These are phyloP conservation scores for Masticophis lateralis DNA, from an alignment of 2,797 vertebrate genomes.

Conservation along the genomic window DNA sequence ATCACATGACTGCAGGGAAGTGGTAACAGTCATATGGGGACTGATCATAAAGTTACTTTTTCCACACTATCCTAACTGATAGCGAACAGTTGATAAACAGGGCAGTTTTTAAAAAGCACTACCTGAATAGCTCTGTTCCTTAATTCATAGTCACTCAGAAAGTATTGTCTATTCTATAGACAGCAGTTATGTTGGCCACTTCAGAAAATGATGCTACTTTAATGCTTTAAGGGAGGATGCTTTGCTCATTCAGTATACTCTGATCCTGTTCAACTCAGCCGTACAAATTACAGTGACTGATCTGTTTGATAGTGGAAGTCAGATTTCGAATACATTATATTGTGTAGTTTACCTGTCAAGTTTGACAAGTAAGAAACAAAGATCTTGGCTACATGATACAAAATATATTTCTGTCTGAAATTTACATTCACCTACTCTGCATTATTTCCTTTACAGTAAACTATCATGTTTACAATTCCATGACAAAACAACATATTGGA, in stretches of 20 bases:
- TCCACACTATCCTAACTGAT: neutral
- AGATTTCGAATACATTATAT: conserved; percentile 44
- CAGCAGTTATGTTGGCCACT: neutral
- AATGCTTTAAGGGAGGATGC: neutral
- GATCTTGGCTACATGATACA: neutral
- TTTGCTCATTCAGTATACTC: neutral
- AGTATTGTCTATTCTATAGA: neutral
- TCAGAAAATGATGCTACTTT: neutral
- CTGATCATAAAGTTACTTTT: neutral
- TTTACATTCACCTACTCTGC: conserved; percentile 12
- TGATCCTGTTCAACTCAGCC: neutral
- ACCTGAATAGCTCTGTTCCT: neutral
- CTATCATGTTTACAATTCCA: neutral
- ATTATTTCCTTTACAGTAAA: fast-evolving
- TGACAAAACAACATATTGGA: neutral
- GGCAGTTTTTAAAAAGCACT: neutral
- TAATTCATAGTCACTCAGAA: neutral
- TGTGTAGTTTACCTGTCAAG: conserved; percentile 33
- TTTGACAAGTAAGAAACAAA: conserved; percentile 8
- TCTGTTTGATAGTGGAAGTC: conserved; percentile 29
- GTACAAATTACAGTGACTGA: conserved; percentile 7
- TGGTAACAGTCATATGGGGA: neutral
- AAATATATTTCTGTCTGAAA: conserved; percentile 46
- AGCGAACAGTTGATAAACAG: neutral
- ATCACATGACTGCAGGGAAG: neutral